These are phyloP conservation scores for Subacronicta megacephala DNA, from an alignment of 2,888 invertebrate genomes.

Conservation along the genomic window DNA sequence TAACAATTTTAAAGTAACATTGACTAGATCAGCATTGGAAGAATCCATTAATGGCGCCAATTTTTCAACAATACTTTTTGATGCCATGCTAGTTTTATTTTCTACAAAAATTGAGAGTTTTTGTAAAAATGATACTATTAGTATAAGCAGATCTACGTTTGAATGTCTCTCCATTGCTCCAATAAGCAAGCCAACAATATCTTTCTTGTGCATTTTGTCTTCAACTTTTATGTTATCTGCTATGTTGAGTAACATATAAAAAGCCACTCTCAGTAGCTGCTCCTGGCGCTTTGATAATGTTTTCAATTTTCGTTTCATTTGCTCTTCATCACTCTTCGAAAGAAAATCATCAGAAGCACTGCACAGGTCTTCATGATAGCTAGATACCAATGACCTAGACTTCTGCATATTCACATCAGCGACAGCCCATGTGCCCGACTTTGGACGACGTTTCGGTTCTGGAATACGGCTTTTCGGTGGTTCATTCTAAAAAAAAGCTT, in stretches of 20 bases:
- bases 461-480: slow-evolving; percentile 92
- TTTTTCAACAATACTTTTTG: slow-evolving; percentile 94
- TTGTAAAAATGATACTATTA: slow-evolving; percentile 97
- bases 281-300: slow-evolving; percentile 97
- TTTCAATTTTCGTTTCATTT: slow-evolving; percentile 93
- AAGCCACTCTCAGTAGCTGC: slow-evolving; percentile 96
- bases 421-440: slow-evolving; percentile 93
- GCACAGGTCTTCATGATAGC: slow-evolving; percentile 92
- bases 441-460: slow-evolving; percentile 93
- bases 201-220: slow-evolving; percentile 98
- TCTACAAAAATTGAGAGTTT: slow-evolving; percentile 98
- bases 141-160: slow-evolving; percentile 96
- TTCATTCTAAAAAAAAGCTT: slow-evolving; percentile 87
- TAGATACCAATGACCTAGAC: slow-evolving; percentile 91
- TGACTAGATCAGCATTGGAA: slow-evolving; percentile 92
- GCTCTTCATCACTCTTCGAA: slow-evolving; percentile 93
- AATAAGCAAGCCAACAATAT: slow-evolving; percentile 95
- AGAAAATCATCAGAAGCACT: slow-evolving; percentile 84
- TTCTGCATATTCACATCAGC: slow-evolving; percentile 88
- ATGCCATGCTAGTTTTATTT: slow-evolving; percentile 97
- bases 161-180: slow-evolving; percentile 96
- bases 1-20: slow-evolving; percentile 95
- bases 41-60: slow-evolving; percentile 93
- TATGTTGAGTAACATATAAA: slow-evolving; percentile 97
- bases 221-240: slow-evolving; percentile 98